Percentiles rank a stretch among this genome's conserved stretches.
Evolutionary conservation across 2,888 invertebrate genomes (phyloP).

Genomic region (Lysandra bellargus): DNA sequence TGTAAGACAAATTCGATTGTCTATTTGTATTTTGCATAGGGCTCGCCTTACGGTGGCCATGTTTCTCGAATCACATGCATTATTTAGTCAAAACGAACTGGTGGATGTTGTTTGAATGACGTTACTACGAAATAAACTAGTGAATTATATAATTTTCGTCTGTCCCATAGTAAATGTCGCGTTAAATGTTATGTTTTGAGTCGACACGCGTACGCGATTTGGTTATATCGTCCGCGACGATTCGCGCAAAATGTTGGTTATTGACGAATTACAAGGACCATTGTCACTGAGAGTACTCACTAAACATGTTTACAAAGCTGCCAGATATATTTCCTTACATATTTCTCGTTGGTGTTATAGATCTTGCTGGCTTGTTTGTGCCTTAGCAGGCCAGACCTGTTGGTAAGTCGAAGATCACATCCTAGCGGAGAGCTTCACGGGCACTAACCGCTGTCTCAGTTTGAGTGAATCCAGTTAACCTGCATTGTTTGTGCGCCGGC

Average conservation of each 20-base stretch:
- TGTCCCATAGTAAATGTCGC: slow-evolving; percentile 52
- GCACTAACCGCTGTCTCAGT: slow-evolving; percentile 70
- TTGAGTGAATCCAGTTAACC: slow-evolving; percentile 70
- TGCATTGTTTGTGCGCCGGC: slow-evolving; percentile 77
- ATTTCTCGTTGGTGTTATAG: slow-evolving; percentile 83
- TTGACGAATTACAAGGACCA: slow-evolving; percentile 79
- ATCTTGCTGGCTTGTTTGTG: slow-evolving; percentile 88
- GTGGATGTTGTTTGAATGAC: slow-evolving; percentile 59
- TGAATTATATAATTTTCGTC: slow-evolving; percentile 71
- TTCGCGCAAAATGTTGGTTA: slow-evolving; percentile 75
- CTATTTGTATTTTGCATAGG: slow-evolving; percentile 71
- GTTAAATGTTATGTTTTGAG: slow-evolving; percentile 57
- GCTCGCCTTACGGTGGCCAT: slow-evolving; percentile 74
- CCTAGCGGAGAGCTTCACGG: slow-evolving; percentile 70
- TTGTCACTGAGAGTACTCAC: slow-evolving; percentile 62
- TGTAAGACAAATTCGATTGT: slow-evolving; percentile 66
- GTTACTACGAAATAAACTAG: slow-evolving; percentile 59
- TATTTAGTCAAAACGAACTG: slow-evolving; percentile 58
- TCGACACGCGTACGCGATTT: slow-evolving; percentile 54
- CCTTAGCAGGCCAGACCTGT: slow-evolving; percentile 87
- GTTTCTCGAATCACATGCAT: slow-evolving; percentile 78
- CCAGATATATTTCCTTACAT: slow-evolving; percentile 70
- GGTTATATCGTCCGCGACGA: slow-evolving; percentile 58
- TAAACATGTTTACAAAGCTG: slow-evolving; percentile 71
- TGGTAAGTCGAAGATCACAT: slow-evolving; percentile 82